phyloP scores from a whole-genome alignment of 2,113 vertebrate species.

The Microtus oregoni region DNA sequence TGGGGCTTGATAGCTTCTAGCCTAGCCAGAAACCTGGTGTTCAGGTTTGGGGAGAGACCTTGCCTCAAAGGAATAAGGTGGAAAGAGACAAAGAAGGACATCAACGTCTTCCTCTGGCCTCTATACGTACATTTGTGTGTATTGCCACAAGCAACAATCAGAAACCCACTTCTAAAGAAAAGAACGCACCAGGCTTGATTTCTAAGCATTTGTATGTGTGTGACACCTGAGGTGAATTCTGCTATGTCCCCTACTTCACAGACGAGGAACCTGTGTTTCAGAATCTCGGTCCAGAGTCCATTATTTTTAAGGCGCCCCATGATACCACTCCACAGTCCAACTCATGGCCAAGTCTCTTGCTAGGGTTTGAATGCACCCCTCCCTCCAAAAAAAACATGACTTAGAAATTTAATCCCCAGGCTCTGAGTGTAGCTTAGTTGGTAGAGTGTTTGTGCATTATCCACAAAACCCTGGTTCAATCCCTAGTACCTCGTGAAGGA shows the following conservation, averaged over 20 bases:
- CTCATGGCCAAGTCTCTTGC: accelerated
- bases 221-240: not conserved
- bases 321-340: accelerated
- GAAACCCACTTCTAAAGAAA: not conserved
- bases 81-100: not conserved
- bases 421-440: not conserved
- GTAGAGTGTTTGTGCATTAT: not conserved
- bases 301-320: not conserved
- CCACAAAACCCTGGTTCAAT: not conserved
- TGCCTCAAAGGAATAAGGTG: not conserved
- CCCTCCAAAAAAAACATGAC: not conserved
- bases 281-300: not conserved
- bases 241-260: not conserved
- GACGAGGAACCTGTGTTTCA: not conserved
- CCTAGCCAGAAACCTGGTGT: not conserved
- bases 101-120: not conserved
- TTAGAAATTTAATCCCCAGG: not conserved
- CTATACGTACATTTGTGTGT: accelerated
- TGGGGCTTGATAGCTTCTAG: not conserved
- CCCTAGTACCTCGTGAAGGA: not conserved
- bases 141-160: not conserved
- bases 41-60: not conserved
- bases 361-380: not conserved
- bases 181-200: accelerated
- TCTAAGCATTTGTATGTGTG: not conserved